These are phyloP conservation scores for Scaptomyza hsui DNA, from an alignment of 1,140 invertebrate genomes.

Conservation along the genomic window DNA sequence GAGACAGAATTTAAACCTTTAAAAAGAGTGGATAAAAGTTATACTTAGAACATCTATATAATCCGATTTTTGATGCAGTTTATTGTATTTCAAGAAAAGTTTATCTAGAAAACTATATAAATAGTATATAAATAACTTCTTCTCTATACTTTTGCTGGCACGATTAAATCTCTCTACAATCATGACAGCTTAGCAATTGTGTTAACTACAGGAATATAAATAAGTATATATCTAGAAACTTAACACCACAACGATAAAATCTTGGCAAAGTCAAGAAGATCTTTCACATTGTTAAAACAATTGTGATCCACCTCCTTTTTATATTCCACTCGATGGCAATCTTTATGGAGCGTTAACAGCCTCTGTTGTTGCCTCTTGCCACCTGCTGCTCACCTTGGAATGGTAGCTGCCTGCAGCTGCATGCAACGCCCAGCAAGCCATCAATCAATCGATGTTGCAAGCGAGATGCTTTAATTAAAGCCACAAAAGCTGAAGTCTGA, in stretches of 20 bases:
- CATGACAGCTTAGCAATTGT: background rate
- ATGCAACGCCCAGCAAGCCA: constrained; percentile 13
- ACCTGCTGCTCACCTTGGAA: constrained; percentile 33
- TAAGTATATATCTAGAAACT: background rate
- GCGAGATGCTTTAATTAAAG: constrained; percentile 64
- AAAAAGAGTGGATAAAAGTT: background rate
- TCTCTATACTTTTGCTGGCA: too few relatives aligned
- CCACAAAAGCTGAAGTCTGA: constrained; percentile 1
- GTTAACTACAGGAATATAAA: background rate
- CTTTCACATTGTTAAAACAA: background rate
- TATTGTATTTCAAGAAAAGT: too few relatives aligned
- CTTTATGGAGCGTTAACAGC: constrained; percentile 44
- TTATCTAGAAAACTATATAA: too few relatives aligned
- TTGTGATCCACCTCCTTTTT: background rate
- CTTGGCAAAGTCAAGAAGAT: background rate
- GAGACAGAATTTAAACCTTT: background rate
- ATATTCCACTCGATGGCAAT: constrained; percentile 27
- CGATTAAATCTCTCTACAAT: background rate
- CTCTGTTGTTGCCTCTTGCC: constrained; percentile 20
- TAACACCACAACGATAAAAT: background rate
- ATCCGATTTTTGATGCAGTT: too few relatives aligned
- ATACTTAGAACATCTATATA: background rate
- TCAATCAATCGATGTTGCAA: constrained; percentile 53
- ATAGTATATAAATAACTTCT: too few relatives aligned
- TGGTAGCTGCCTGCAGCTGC: background rate